Conservation (phyloP, 2,888 invertebrate genomes). For the Pomacea canaliculata region DNA sequence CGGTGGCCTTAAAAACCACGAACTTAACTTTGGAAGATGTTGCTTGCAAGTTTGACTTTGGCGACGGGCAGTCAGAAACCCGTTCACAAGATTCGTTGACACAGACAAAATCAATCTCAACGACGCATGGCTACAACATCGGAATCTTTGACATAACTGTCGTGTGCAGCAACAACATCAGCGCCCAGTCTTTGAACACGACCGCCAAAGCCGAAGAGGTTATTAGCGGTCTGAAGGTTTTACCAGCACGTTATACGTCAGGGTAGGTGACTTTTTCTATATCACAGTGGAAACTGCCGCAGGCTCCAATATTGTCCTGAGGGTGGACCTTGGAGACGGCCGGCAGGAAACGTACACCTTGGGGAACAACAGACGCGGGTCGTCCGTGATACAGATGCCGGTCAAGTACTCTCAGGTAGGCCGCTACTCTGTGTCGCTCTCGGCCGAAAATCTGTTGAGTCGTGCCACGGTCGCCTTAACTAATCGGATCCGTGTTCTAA, state of each 20-base stretch:
- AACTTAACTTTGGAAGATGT: constrained; percentile 18
- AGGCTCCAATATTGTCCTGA: constrained; percentile 41
- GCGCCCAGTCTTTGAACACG: constrained; percentile 28
- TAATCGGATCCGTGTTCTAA: constrained; percentile 34
- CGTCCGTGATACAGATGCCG: constrained; percentile 26
- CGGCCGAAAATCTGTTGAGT: constrained; percentile 32
- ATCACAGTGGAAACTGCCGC: constrained; percentile 32
- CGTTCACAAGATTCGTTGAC: constrained; percentile 20
- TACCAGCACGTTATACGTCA: constrained; percentile 22
- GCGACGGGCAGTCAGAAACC: constrained; percentile 29
- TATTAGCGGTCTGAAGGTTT: constrained; percentile 34
- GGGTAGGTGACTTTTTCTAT: constrained; percentile 32
- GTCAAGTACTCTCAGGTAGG: constrained; percentile 32
- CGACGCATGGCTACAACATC: constrained; percentile 34
- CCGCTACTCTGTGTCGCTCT: constrained; percentile 33
- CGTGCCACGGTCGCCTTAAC: constrained; percentile 16
- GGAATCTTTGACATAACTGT: constrained; percentile 36
- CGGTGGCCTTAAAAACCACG: constrained; percentile 2
- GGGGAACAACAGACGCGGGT: constrained; percentile 37
- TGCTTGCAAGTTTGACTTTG: constrained; percentile 32
- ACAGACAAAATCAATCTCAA: background rate
- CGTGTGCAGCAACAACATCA: constrained; percentile 42
- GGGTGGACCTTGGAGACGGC: constrained; percentile 34
- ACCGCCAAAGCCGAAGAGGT: constrained; percentile 37
- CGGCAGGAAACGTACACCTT: constrained; percentile 24